Evolutionary conservation across 2,888 invertebrate genomes (phyloP), one percentile per base, ranked within the genome.

Genomic region (Melipona beecheii): DNA sequence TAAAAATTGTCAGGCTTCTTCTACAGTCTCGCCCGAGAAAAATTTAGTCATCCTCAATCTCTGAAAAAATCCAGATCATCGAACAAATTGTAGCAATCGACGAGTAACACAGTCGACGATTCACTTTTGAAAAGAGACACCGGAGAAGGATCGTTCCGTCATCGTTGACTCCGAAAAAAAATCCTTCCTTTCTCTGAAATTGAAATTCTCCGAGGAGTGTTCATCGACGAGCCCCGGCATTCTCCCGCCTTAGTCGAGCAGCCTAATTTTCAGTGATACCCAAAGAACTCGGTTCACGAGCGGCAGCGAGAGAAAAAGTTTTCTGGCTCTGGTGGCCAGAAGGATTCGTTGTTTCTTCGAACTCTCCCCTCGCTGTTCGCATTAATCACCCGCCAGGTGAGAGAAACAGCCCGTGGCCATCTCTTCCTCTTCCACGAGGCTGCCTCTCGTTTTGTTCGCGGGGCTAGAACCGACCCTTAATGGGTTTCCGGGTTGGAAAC

Each of bases 381-480:
- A 88, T 88, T 88, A 88, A 88, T 88, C 88, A 88, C 89, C 78
- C 74, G 17, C 50, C 17, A 43, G 54, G 31, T 27, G 2, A 31
- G 9, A 64, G 52, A 36, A 69, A 52, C 69, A 3, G 52, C 69
- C 77, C 65, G 73, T 76, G 66, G 70, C 77, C 31, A 76, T 71
- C 81, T 77, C 78, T 62, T 17, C 52, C 17, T 17, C 54, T 21
- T 11, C 9, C 54, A 19, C 54, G 24, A 17, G 27, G 17, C 80
- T 27, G 69, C 43, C 79, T 84, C 80, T 81, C 87, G 79, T 84
- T 87, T 88, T 85, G 83, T 87, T 87, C 79, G 43, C 64, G 70
- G 72, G 72, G 70, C 77, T 88, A 87, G 87, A 89, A 86, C 86
- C 83, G 89, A 43, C 9, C 87, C 80, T 89, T 86, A 89, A 87